Evolutionary conservation across 2,113 vertebrate genomes (phyloP).

Genomic region (zebrafish (Danio rerio)): DNA sequence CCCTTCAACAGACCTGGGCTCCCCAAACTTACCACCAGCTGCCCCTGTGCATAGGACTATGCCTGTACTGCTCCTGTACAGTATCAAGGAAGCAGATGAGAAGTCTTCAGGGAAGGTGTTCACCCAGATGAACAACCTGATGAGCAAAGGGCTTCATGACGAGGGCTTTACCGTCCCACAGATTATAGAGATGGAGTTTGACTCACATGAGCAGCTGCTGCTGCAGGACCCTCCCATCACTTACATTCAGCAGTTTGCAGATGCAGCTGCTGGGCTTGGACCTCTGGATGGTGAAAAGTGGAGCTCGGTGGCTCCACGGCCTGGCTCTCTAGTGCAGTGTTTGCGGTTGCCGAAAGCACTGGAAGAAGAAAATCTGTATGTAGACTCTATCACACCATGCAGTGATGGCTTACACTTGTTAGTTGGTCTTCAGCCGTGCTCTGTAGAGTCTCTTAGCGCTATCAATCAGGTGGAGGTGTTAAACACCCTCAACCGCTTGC

Average conservation of each 20-base stretch:
- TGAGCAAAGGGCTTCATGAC: slow-evolving; percentile 97
- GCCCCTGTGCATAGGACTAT: slow-evolving; percentile 88
- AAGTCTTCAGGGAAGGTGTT: slow-evolving; percentile 96
- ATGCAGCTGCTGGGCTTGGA: slow-evolving; percentile 86
- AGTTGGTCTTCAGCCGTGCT: slow-evolving; percentile 89
- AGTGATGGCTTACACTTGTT: slow-evolving; percentile 95
- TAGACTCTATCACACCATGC: slow-evolving; percentile 96
- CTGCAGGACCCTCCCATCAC: slow-evolving; percentile 98
- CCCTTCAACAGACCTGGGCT: slow-evolving; percentile 85
- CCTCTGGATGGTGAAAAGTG: slow-evolving; percentile 94
- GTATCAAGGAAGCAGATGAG: slow-evolving; percentile 97
- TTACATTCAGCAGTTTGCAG: slow-evolving; percentile 98
- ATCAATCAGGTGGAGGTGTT: slow-evolving; percentile 99
- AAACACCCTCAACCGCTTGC: slow-evolving; percentile 98
- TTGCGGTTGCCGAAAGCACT: slow-evolving; percentile 93
- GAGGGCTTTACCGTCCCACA: slow-evolving; percentile 98
- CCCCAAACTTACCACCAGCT: slow-evolving; percentile 78
- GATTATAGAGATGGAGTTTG: slow-evolving; percentile 99
- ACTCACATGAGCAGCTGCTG: slow-evolving; percentile 94
- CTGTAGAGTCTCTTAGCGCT: slow-evolving; percentile 89
- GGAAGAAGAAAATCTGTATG: slow-evolving; percentile 94
- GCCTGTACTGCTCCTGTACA: slow-evolving; percentile 94
- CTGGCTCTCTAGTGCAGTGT: slow-evolving; percentile 95
- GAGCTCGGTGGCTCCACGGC: slow-evolving; percentile 91
- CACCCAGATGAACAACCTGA: slow-evolving; percentile 97